Base-by-base conservation (phyloP, 2,797 vertebrate genomes). In the Acestrorhynchus altus region DNA sequence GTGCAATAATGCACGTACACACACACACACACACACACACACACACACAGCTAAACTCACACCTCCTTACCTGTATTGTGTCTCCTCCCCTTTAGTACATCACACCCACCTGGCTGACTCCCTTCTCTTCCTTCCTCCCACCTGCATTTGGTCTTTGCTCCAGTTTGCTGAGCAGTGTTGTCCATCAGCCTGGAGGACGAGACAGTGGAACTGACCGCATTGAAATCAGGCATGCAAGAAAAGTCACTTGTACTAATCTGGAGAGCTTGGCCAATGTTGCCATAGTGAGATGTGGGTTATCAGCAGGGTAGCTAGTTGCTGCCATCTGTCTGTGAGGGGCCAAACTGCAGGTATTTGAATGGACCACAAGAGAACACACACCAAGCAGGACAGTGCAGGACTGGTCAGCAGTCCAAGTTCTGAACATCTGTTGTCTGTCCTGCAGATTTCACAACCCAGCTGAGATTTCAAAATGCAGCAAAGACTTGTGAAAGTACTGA, bases 251-350 rank as follows among this genome's bases (percentile, higher is more conserved):
- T 83, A 79, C 83, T 80, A 77, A 84, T 78, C 82, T 88, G 83
- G 86, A 88, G 88, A 89, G 89, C 83, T 85, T 80, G 73, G 82
- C 77, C 78, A 74, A 56, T 71, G 86, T 61, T 68, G 70, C 71
- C 76, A 81, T 69, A 74, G 71, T 76, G 85, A 84, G 79, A 73
- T 57, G 57, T 73, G 60, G 24, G 26, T 64, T 60, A 47, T 68
- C 0, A 44, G 77, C 74, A 83, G 86, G 83, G 79, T 87, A 89
- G 95, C 94, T 87, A 94, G 96, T 92, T 98, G 96, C 96, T 98
- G 97, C 98, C 98, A 98, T 94, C 98, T 99, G 94, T 91, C 83
- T 87, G 87, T 60, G 4, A 54, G 49, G 59, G 75, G 76, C 51
- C 59, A 72, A 60, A 35, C 26, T 73, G 20, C 76, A 54, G 24